Conservation (phyloP, 2,888 invertebrate species). For the Hipparchia semele region DNA sequence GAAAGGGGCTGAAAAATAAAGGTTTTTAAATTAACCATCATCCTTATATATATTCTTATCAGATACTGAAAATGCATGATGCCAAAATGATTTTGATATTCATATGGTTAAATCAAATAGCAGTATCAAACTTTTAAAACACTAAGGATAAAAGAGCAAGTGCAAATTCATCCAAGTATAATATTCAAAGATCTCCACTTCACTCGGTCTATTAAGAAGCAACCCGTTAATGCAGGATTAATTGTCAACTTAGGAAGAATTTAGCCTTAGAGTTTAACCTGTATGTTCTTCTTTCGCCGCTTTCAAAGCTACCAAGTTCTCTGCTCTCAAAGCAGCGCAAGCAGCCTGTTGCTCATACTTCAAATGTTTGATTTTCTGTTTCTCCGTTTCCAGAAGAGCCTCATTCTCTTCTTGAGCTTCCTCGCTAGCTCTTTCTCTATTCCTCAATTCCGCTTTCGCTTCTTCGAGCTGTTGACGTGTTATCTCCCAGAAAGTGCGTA, state of each 20-base stretch:
- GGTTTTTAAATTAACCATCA: background rate
- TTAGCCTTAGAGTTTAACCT: background rate
- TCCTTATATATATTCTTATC: no score
- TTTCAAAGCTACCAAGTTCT: slow-evolving; percentile 91
- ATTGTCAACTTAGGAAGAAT: no score
- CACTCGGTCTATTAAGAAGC: no score
- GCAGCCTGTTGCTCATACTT: slow-evolving; percentile 95
- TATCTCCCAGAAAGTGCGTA: slow-evolving; percentile 98
- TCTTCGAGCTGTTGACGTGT: slow-evolving; percentile 95
- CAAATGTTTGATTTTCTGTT: slow-evolving; percentile 96
- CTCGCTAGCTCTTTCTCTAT: slow-evolving; percentile 91
- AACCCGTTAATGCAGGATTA: no score
- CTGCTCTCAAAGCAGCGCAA: slow-evolving; percentile 92
- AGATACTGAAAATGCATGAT: no score
- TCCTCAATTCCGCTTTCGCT: slow-evolving; percentile 87
- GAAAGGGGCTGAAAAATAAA: background rate
- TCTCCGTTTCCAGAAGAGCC: slow-evolving; percentile 92
- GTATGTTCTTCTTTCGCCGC: slow-evolving; percentile 92
- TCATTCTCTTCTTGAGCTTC: slow-evolving; percentile 94
- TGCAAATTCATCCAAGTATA: no score
- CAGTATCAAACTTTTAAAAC: no score
- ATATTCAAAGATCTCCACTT: no score
- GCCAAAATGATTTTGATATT: no score
- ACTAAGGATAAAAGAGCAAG: no score
- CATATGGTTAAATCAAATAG: no score